Conservation (phyloP, 1,140 invertebrate species). For the Zelostemma sp. region DNA sequence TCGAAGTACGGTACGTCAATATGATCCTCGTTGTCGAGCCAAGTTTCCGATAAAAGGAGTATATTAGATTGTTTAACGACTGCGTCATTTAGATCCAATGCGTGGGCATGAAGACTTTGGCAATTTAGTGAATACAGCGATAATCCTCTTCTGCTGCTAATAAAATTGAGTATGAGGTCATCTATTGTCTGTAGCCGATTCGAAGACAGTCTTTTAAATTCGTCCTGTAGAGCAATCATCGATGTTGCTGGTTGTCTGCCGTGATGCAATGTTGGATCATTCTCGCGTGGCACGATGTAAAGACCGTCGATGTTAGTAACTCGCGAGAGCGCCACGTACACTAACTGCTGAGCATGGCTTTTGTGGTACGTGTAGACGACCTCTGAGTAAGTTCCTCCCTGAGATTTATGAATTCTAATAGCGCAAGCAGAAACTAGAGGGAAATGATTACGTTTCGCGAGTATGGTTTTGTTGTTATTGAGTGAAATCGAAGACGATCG, state of each 20-base stretch:
- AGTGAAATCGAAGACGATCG: conserved; percentile 48
- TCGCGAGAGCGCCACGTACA: conserved; percentile 44
- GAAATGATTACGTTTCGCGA: conserved; percentile 52
- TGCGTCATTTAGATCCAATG: conserved; percentile 8
- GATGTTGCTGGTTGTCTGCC: conserved; percentile 2
- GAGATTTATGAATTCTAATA: conserved; percentile 50
- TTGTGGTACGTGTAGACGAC: conserved; percentile 46
- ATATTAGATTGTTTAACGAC: conserved; percentile 5
- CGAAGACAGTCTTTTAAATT: conserved; percentile 21
- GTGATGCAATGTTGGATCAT: conserved; percentile 11
- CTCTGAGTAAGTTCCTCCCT: conserved; percentile 40
- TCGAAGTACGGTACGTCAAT: neutral
- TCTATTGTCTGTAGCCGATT: conserved; percentile 9
- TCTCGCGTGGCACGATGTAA: conserved; percentile 27
- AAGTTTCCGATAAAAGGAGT: neutral
- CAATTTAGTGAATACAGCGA: conserved; percentile 14
- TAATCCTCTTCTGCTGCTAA: conserved; percentile 4
- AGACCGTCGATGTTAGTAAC: conserved; percentile 39
- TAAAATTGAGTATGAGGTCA: conserved; percentile 5
- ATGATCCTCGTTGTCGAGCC: neutral
- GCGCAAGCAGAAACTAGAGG: conserved; percentile 49
- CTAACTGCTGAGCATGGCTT: conserved; percentile 18
- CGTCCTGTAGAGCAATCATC: conserved; percentile 3
- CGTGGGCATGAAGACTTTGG: conserved; percentile 22
- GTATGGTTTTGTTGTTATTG: conserved; percentile 50